Percentiles rank a stretch among this genome's conserved stretches.
Evolutionary conservation across 2,797 vertebrate species (phyloP).

Genomic region (Todus mexicanus): DNA sequence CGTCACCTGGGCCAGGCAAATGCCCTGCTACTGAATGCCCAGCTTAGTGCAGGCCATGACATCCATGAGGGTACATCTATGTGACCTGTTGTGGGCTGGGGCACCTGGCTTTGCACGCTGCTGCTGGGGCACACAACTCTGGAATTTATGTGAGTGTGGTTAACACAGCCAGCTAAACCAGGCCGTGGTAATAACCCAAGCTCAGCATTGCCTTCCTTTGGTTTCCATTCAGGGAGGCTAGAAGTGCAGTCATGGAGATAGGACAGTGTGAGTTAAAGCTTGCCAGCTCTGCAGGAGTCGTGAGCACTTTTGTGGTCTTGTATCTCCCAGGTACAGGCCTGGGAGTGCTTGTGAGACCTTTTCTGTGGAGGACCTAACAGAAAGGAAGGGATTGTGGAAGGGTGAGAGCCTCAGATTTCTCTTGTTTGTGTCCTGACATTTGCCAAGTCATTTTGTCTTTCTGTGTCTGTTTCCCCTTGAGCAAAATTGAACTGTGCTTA

Average conservation of each 20-base stretch:
- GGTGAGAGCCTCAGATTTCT: not conserved
- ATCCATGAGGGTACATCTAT: not conserved
- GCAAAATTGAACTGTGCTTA: not conserved
- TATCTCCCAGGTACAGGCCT: not conserved
- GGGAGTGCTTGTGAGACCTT: not conserved
- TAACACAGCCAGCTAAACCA: not conserved
- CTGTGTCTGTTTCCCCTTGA: not conserved
- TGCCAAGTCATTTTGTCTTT: not conserved
- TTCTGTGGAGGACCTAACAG: not conserved
- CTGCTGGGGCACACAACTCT: not conserved
- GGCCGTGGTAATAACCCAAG: not conserved
- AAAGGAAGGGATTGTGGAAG: not conserved
- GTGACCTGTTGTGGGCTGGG: not conserved
- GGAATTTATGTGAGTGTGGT: not conserved
- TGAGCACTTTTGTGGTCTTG: not conserved
- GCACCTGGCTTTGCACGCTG: not conserved
- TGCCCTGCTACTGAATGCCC: not conserved
- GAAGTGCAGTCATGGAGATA: not conserved
- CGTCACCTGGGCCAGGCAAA: not conserved
- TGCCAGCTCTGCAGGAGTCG: not conserved
- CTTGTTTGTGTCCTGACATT: not conserved
- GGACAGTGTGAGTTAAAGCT: not conserved
- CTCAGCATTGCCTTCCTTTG: not conserved
- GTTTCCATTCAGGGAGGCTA: not conserved
- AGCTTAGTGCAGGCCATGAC: not conserved